These are phyloP conservation scores for Eulemur coronatus DNA, from an alignment of 2,797 vertebrate species.

Conservation along the genomic window DNA sequence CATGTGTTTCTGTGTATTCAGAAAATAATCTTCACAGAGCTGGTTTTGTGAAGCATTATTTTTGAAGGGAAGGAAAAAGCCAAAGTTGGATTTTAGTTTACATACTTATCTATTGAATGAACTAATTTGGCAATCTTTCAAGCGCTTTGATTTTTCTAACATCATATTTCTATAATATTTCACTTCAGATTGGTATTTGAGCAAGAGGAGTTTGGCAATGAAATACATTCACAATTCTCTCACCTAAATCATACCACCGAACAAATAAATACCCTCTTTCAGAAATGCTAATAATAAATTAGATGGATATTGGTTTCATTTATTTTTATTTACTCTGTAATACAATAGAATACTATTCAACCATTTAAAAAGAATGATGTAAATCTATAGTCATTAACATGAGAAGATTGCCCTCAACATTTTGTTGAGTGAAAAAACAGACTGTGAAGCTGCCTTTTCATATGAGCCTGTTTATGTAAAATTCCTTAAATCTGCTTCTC, in stretches of 20 bases:
- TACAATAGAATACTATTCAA: neutral
- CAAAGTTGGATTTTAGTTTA: neutral
- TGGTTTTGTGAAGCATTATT: conserved; percentile 23
- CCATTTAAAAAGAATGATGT: neutral
- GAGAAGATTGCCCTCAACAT: neutral
- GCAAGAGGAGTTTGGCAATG: neutral
- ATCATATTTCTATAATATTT: neutral
- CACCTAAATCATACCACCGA: neutral
- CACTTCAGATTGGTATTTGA: neutral
- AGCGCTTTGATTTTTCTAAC: neutral
- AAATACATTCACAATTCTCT: neutral
- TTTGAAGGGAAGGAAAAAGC: conserved; percentile 19
- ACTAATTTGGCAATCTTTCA: neutral
- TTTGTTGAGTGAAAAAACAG: neutral
- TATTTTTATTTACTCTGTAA: neutral
- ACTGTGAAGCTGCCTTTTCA: neutral
- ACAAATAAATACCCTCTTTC: conserved; percentile 7
- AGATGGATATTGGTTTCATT: neutral
- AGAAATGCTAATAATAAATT: conserved; percentile 28
- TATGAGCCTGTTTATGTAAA: neutral
- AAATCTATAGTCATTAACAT: neutral
- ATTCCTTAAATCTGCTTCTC: neutral
- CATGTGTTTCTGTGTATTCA: neutral
- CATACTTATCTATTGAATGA: neutral
- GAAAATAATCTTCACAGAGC: conserved; percentile 48